phyloP scores from a whole-genome alignment of 1,140 invertebrate species.

The Hycleus phaleratus region DNA sequence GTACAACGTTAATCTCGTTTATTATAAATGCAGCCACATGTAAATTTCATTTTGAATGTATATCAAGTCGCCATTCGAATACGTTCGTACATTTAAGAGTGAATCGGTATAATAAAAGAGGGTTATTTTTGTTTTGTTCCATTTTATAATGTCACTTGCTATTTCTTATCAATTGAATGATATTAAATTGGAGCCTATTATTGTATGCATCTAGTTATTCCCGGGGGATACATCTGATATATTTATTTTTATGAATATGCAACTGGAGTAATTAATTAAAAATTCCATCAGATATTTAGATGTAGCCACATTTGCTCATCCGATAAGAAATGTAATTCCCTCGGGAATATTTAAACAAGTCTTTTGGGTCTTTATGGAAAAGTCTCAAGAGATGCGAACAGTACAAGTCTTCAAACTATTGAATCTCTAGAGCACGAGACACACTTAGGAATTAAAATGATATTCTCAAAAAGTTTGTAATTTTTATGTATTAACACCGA shows the following conservation, averaged over 20 bases:
- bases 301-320: constrained; percentile 6
- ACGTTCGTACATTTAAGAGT: no score
- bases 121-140: no score
- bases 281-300: neutral
- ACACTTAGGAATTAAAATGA: constrained; percentile 26
- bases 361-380: constrained; percentile 30
- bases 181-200: constrained; percentile 19
- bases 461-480: neutral
- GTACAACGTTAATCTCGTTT: constrained; percentile 18
- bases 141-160: no score
- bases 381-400: constrained; percentile 18
- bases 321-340: constrained; percentile 38
- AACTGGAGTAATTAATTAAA: constrained; percentile 20
- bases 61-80: neutral
- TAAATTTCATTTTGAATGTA: constrained; percentile 15
- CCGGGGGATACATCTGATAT: constrained; percentile 10
- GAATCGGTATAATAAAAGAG: no score
- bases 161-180: no score
- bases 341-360: constrained; percentile 38
- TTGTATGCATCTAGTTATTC: constrained; percentile 11
- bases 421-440: neutral
- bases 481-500: no score
- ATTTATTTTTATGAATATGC: constrained; percentile 21
- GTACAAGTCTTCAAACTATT: constrained; percentile 9
- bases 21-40: constrained; percentile 18